Base-by-base conservation (phyloP, 2,888 invertebrate species). In the Noctua comes region DNA sequence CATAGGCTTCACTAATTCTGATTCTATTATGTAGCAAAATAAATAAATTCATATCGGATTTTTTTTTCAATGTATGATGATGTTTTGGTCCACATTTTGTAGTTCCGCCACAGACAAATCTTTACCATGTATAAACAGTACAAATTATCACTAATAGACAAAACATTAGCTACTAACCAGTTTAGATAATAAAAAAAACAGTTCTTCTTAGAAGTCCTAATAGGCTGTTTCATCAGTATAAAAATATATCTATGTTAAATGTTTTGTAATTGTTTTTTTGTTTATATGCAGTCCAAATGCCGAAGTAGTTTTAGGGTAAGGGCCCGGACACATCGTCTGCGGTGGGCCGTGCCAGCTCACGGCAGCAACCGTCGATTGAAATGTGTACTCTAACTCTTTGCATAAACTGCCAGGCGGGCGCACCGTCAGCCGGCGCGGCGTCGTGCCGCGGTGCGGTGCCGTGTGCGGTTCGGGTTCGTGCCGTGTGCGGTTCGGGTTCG, bases 151-250 rank as follows among this genome's bases (percentile, higher is more conserved):
- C 40, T 43, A 48, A 48, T 51, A 51, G 65, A 27, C 21, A 75
- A 79, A 68, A 46, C 21, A 31, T 48, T 48, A 43, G n/a, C 40
- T 66, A 59, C n/a, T 36, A 82, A 79, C 46, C 48, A 73, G 43
- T 76, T 62, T 8, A 36, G 18, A 82, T 43, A 18, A 11, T 10
- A 40, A 46, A 40, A 31, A n/a, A 1, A 40, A 40, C 16, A 66
- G 4, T 43, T 18, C 0, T 16, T 27, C 24, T 27, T 76, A 18
- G 3, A 31, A 13, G 21, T 31, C 21, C n/a, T 68, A 7, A 10
- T 10, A 62, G 16, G 7, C 24, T 0, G 16, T 46, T 46, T 65
- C 18, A 81, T n/a, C 36, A 54, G 16, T 16, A 24, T 36, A 70
- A 36, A 27, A n/a, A 27, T 1, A 18, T 2, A 24, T 18, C 31